Evolutionary conservation across 1,140 invertebrate genomes (phyloP), one percentile per base, ranked within the genome.

Genomic region (Bombyx mori): DNA sequence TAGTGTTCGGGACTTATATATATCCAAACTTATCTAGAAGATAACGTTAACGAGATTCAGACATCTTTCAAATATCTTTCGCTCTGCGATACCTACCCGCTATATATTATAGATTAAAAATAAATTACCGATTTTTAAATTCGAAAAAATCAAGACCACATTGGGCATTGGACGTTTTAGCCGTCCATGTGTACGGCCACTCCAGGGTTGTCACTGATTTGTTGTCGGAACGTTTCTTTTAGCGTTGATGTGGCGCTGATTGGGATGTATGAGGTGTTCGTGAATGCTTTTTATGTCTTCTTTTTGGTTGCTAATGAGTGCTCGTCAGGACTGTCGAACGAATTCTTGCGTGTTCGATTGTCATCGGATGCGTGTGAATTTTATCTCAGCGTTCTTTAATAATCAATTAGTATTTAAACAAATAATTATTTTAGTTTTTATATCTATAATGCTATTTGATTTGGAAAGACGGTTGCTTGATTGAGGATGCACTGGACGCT

Each of bases 191-290:
- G 46, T 42, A 35, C 46, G 53, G 63, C 57, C 50, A 61, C 55
- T 42, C 62, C 58, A 77, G 74, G 74, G 74, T 65, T 82, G 79
- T 74, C 76, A 74, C 66, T 72, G 77, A 79, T 82, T 77, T 77
- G 77, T 75, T 75, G 75, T 69, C 60, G 69, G 70, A 73, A 82
- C 72, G 69, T 77, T 80, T 80, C 77, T 78, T 76, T 82, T 79
- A 80, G 64, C 72, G 64, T 66, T 78, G 77, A 79, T 77, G 71
- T 73, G 74, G 57, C 75, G 61, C 63, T 79, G 79, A 82, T 82
- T 79, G 75, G 73, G 65, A 73, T 71, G 68, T 69, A 76, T 66
- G 76, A 72, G 66, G 71, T 75, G 73, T 73, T 75, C 68, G 64
- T 74, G 57, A 49, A 56, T 66, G 66, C 62, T 62, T 63, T 68